Conservation (phyloP, 1,140 invertebrate species). For the Diuraphis noxia region DNA sequence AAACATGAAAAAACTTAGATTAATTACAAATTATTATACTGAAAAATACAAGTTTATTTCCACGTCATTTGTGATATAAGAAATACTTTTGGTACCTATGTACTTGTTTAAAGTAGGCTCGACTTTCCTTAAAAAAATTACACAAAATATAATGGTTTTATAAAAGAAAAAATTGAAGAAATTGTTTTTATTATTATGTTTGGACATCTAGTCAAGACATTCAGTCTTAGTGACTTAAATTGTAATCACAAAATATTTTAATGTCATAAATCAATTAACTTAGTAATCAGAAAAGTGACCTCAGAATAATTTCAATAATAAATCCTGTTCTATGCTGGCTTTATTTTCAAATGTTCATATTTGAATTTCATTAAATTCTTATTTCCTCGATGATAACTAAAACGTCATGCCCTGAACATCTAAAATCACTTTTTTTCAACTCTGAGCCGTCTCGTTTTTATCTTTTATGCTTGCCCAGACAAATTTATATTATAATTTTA, state of each 20-base stretch:
- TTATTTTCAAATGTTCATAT: slow-evolving; percentile 11
- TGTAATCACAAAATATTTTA: neutral
- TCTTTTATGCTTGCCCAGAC: slow-evolving; percentile 48
- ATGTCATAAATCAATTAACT: slow-evolving; percentile 10
- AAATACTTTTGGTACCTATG: no score
- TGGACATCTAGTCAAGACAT: neutral
- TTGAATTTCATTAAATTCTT: slow-evolving; percentile 38
- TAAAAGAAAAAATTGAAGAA: no score
- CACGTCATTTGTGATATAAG: no score
- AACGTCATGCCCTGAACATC: slow-evolving; percentile 21
- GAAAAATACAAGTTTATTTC: no score
- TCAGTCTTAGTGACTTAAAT: neutral
- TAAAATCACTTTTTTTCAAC: slow-evolving; percentile 24
- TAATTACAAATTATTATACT: no score
- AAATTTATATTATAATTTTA: slow-evolving; percentile 54
- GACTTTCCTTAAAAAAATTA: no score
- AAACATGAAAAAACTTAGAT: no score
- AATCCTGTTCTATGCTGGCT: neutral
- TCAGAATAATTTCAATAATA: neutral
- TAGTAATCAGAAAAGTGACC: neutral
- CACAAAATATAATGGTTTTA: no score
- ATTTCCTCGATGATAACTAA: slow-evolving; percentile 2
- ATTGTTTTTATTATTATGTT: neutral
- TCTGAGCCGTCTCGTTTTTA: slow-evolving; percentile 35
- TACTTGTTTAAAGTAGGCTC: no score